phyloP scores from a whole-genome alignment of 2,797 vertebrate genomes.

The Cygnus olor region DNA sequence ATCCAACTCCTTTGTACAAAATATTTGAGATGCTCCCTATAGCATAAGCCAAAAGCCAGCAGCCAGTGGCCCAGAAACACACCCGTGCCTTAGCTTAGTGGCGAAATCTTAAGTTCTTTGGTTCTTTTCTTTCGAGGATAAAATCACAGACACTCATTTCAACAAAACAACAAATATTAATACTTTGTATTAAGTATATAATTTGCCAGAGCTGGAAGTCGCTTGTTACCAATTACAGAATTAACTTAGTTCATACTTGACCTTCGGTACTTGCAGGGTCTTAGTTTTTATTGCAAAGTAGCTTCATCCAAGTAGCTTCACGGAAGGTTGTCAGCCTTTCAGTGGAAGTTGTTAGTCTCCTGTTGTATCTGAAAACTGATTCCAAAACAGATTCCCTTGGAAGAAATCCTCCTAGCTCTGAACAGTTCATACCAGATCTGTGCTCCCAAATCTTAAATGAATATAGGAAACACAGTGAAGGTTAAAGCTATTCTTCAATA shows the following conservation, averaged over 20 bases:
- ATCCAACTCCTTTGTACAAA: neutral
- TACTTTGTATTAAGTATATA: constrained; percentile 8
- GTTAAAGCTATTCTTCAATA: neutral
- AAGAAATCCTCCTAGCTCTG: neutral
- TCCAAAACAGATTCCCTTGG: neutral
- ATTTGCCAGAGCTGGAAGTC: constrained; percentile 41
- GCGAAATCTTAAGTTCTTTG: neutral
- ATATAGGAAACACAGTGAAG: neutral
- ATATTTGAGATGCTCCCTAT: neutral
- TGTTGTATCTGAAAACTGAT: neutral
- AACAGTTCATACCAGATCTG: neutral
- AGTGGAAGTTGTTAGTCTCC: neutral
- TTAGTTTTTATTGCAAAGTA: neutral
- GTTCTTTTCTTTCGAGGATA: constrained; percentile 25
- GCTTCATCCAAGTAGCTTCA: neutral
- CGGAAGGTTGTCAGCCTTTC: neutral
- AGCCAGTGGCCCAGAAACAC: neutral
- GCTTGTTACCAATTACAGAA: constrained; percentile 18
- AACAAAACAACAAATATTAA: constrained; percentile 28
- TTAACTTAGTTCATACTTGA: constrained; percentile 38
- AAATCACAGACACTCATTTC: constrained; percentile 22
- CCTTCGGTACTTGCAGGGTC: neutral
- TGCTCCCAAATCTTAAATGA: neutral
- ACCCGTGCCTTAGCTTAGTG: neutral
- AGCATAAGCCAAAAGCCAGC: neutral